Base-by-base conservation (phyloP, 2,797 vertebrate genomes). In the Coendou prehensilis region DNA sequence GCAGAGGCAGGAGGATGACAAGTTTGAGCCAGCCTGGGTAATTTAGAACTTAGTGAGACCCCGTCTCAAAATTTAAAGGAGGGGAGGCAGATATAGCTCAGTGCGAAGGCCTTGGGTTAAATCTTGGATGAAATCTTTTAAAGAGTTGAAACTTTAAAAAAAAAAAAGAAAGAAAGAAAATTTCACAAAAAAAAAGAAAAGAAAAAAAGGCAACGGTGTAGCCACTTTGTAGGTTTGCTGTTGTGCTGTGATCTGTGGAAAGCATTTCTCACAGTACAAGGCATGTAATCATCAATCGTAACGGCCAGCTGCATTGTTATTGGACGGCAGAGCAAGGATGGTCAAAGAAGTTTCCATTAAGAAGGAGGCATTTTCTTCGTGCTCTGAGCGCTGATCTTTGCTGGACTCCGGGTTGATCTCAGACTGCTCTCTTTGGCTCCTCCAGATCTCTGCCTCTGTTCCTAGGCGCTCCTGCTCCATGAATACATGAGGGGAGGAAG, bases 231-330 rank as follows among this genome's bases (percentile, higher is more conserved):
- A 41, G 57, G 59, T 54, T 61, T 80, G 47, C 41, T 41, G 22
- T 22, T 54, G 84, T 33, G 56, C 10, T 3, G 1, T 28, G 23
- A 54, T 59, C 59, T 47, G 23, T 8, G 33, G 57, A 69, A 83
- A 88, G 20, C 37, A 0, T 23, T 52, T 41, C 63, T 8, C 61
- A 26, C 17, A 33, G 61, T 45, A 10, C 20, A 47, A 41, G 37
- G 26, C 5, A 11, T 0, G 0, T 0, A 33, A 59, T 54, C 28
- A 11, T 56, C 56, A 15, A 23, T 37, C 50, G 5, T 41, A 37
- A 79, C 28, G 6, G 30, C 47, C 23, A 47, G 50, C 56, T 22
- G 52, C 59, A 37, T 45, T 47, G n/a, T 67, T 5, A 67, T 0
- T 33, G 45, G 15, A 20, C 8, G n/a, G 15, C 17, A 50, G 73